Conservation (phyloP, 2,113 vertebrate genomes). For the Erythrolamprus reginae region DNA sequence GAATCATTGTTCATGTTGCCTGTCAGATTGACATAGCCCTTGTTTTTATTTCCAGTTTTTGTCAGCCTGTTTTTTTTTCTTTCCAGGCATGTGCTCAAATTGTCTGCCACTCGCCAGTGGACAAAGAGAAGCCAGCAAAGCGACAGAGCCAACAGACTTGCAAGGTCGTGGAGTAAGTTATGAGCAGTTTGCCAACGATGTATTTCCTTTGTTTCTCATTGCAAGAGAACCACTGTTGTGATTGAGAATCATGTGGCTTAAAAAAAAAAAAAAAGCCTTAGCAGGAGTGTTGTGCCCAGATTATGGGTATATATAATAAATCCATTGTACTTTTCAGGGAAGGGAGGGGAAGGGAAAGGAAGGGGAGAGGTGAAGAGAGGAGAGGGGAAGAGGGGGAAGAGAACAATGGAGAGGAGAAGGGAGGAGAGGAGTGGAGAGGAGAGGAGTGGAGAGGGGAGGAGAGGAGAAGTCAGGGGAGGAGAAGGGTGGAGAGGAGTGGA, state of each 20-base stretch:
- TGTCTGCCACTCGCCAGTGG: slow-evolving; percentile 37
- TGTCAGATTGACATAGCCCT: slow-evolving; percentile 34
- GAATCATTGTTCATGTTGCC: slow-evolving; percentile 54
- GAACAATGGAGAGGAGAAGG: neutral
- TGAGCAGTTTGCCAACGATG: slow-evolving; percentile 6
- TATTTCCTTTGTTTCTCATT: slow-evolving; percentile 29
- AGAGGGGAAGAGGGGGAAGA: neutral
- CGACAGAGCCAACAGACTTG: slow-evolving; percentile 28
- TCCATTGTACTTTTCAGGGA: neutral
- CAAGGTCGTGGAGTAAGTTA: slow-evolving; percentile 11
- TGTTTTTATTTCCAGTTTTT: slow-evolving; percentile 22
- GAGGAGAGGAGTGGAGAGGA: too few relatives aligned
- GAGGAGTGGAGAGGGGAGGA: neutral
- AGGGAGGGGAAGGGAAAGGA: neutral
- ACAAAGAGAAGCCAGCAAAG: slow-evolving; percentile 27
- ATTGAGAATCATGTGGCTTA: slow-evolving; percentile 26
- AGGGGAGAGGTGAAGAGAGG: too few relatives aligned
- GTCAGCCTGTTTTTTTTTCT: neutral
- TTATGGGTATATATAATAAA: neutral
- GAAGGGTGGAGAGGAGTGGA: too few relatives aligned
- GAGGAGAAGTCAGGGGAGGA: neutral
- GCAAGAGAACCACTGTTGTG: slow-evolving; percentile 18
- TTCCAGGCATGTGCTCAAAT: slow-evolving; percentile 32
- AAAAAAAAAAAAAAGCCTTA: too few relatives aligned
- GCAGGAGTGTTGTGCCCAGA: neutral